phyloP scores from a whole-genome alignment of 2,113 vertebrate genomes.

The Trematomus loennbergii region DNA sequence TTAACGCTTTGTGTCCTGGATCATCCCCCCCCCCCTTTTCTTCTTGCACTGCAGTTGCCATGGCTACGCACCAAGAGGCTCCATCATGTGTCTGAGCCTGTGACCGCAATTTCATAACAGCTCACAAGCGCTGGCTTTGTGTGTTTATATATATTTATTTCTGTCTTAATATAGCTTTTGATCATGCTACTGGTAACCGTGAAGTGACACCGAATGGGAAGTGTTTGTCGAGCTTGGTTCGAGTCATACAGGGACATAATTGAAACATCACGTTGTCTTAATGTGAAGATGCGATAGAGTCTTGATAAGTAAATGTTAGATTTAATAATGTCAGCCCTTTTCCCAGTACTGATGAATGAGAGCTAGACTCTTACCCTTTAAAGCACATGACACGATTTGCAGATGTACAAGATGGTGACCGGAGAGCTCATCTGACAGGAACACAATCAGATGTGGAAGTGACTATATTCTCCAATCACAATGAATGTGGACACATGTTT shows the following conservation, averaged over 20 bases:
- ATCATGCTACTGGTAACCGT: conserved; percentile 19
- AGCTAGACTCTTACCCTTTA: neutral
- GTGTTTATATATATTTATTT: conserved; percentile 40
- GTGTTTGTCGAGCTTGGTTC: conserved; percentile 8
- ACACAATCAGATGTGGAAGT: neutral
- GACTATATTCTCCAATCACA: neutral
- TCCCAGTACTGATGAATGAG: neutral
- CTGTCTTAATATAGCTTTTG: conserved; percentile 49
- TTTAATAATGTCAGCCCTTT: neutral
- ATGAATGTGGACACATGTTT: neutral
- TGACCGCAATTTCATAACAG: conserved; percentile 64
- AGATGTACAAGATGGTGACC: neutral
- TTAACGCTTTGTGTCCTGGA: conserved; percentile 50
- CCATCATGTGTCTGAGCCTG: conserved; percentile 73
- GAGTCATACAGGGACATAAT: neutral
- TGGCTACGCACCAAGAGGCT: conserved; percentile 75
- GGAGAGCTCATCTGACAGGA: neutral
- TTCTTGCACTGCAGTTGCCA: conserved; percentile 70
- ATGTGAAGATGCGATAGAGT: conserved; percentile 1
- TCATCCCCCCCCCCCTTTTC: neutral
- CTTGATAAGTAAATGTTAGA: neutral
- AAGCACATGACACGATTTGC: neutral
- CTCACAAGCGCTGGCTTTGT: conserved; percentile 66
- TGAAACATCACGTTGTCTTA: neutral
- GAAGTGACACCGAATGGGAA: conserved; percentile 5